Percentiles rank a stretch among this genome's conserved stretches.
Conservation (phyloP, 2,888 invertebrate species). For the Synanthedon vespiformis region DNA sequence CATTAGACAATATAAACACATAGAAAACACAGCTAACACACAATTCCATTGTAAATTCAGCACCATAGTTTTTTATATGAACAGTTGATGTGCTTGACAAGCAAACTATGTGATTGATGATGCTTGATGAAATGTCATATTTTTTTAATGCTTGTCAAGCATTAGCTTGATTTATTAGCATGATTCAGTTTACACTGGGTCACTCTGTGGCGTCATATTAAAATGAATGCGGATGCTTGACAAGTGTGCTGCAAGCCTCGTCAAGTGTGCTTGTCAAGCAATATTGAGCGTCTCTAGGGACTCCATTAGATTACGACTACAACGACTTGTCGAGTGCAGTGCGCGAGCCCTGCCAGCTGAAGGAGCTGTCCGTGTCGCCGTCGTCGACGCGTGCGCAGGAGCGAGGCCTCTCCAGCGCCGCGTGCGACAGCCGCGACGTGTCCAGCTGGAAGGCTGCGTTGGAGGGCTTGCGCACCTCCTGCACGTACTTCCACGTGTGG, state of each 20-base stretch:
- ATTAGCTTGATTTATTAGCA: too few species aligned
- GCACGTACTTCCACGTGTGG: slow-evolving; percentile 60
- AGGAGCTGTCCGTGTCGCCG: slow-evolving; percentile 59
- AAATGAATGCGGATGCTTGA: too few species aligned
- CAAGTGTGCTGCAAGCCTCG: too few species aligned
- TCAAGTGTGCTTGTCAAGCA: too few species aligned
- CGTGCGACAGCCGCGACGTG: slow-evolving; percentile 37
- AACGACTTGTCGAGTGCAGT: slow-evolving; percentile 20
- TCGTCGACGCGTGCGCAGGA: slow-evolving; percentile 31
- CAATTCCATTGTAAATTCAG: background rate
- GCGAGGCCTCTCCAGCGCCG: slow-evolving; percentile 25
- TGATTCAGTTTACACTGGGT: too few species aligned
- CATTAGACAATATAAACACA: background rate
- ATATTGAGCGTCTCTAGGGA: too few species aligned
- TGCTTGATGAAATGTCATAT: too few species aligned
- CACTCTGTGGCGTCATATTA: too few species aligned
- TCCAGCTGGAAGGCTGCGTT: slow-evolving; percentile 58
- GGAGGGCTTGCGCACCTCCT: slow-evolving; percentile 55
- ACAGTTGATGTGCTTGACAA: too few species aligned
- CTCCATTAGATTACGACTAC: too few species aligned
- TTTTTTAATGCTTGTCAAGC: too few species aligned
- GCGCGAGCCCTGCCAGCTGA: slow-evolving; percentile 56
- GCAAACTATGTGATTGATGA: too few species aligned
- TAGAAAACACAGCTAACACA: background rate
- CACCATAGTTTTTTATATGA: background rate